A percentile compares a stretch with the other conserved stretches of the same genome.
Conservation (phyloP, 2,113 vertebrate species). For the Hemichromis elongatus region DNA sequence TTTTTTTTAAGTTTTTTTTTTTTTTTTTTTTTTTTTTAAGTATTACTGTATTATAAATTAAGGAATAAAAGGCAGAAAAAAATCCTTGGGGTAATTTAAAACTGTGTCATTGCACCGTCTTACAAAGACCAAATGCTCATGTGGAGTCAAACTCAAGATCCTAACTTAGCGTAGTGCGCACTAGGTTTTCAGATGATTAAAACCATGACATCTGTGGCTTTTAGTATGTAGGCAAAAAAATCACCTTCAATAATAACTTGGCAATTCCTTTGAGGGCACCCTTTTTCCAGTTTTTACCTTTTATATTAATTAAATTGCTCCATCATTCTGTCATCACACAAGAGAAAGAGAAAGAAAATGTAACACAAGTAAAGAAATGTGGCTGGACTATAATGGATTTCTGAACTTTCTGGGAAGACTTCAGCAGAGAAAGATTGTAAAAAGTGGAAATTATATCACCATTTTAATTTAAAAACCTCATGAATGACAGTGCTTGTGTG, state of each 20-base stretch:
- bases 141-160: background rate
- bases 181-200: background rate
- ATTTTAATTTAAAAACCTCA: background rate
- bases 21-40: accelerated
- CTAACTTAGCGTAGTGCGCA: background rate
- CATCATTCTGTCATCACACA: background rate
- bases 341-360: background rate
- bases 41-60: background rate
- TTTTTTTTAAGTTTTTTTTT: background rate
- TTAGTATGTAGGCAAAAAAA: background rate
- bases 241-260: background rate
- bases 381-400: background rate
- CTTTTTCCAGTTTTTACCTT: background rate
- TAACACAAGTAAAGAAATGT: background rate
- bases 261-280: background rate
- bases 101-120: background rate
- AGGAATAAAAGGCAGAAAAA: background rate
- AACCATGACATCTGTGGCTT: background rate
- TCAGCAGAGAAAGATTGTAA: background rate
- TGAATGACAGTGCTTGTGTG: background rate
- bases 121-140: background rate
- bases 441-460: background rate
- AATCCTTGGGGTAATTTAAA: background rate
- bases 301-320: background rate
- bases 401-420: background rate